Evolutionary conservation across 2,888 invertebrate genomes (phyloP).

Genomic region (Lucinisca nassula): DNA sequence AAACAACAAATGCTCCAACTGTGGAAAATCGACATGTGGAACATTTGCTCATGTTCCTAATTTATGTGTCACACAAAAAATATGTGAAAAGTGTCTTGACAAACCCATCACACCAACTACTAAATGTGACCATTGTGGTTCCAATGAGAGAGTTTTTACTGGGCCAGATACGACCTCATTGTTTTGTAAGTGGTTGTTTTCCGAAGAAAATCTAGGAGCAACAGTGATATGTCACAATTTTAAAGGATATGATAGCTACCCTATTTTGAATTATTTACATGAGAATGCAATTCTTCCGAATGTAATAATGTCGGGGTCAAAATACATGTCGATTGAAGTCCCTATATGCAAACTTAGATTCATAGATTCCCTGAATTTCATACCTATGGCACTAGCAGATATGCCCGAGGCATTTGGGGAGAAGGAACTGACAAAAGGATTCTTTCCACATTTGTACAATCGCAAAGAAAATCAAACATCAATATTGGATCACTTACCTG

Average conservation of each 20-base stretch:
- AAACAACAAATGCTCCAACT: neutral
- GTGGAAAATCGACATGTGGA: neutral
- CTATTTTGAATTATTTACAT: neutral
- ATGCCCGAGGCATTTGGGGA: conserved; percentile 60
- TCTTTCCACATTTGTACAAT: conserved; percentile 65
- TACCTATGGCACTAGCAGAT: conserved; percentile 58
- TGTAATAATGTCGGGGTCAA: neutral
- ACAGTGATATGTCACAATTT: conserved; percentile 32
- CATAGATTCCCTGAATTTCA: conserved; percentile 38
- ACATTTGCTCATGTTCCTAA: neutral
- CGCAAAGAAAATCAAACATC: conserved; percentile 52
- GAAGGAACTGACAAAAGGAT: conserved; percentile 54
- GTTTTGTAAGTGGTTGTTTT: no score
- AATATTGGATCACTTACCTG: conserved; percentile 42
- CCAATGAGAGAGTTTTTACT: neutral
- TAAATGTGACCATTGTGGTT: neutral
- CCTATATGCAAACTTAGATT: conserved; percentile 15
- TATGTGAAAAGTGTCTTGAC: neutral
- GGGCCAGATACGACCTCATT: conserved; percentile 57
- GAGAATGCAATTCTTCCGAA: neutral
- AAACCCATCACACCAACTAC: neutral
- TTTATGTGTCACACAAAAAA: neutral
- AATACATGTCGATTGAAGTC: conserved; percentile 11
- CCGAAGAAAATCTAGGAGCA: no score
- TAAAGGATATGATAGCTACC: conserved; percentile 1